Evolutionary conservation across 2,888 invertebrate species (phyloP).

Genomic region (Ectemnius continuus): DNA sequence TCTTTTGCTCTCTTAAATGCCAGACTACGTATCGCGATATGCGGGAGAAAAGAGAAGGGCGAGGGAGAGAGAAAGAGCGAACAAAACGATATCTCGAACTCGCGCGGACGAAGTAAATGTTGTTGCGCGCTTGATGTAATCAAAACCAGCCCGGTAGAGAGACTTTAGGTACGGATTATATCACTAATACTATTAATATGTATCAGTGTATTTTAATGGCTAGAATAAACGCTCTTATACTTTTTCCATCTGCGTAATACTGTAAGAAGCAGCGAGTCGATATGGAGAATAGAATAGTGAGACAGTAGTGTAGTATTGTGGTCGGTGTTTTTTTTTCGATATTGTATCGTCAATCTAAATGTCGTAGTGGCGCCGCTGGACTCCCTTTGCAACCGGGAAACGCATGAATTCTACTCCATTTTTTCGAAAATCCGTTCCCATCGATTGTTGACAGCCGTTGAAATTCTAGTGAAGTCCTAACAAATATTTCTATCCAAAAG

Average conservation of each 20-base stretch:
- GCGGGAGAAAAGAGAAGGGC: constrained; percentile 25
- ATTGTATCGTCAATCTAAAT: constrained; percentile 76
- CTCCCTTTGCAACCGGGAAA: not conserved
- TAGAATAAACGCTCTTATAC: constrained; percentile 76
- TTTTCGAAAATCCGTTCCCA: not conserved
- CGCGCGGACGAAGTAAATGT: constrained; percentile 51
- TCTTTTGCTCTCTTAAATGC: too few species aligned
- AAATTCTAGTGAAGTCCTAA: not conserved
- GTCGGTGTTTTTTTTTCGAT: constrained; percentile 75
- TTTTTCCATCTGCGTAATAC: constrained; percentile 73
- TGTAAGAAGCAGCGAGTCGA: constrained; percentile 72
- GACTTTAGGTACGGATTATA: constrained; percentile 74
- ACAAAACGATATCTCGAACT: constrained; percentile 26
- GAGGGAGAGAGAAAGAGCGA: constrained; percentile 35
- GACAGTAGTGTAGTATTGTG: constrained; percentile 77
- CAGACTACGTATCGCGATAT: constrained; percentile 26
- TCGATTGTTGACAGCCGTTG: not conserved
- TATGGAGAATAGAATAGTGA: constrained; percentile 76
- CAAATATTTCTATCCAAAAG: not conserved
- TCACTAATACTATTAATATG: constrained; percentile 76
- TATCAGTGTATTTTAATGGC: constrained; percentile 76
- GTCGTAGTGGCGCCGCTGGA: constrained; percentile 70
- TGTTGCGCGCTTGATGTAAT: constrained; percentile 75
- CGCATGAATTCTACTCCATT: not conserved
- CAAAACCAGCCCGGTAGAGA: constrained; percentile 77